Evolutionary conservation across 2,113 vertebrate genomes (phyloP).

Genomic region (Antigone vipio): DNA sequence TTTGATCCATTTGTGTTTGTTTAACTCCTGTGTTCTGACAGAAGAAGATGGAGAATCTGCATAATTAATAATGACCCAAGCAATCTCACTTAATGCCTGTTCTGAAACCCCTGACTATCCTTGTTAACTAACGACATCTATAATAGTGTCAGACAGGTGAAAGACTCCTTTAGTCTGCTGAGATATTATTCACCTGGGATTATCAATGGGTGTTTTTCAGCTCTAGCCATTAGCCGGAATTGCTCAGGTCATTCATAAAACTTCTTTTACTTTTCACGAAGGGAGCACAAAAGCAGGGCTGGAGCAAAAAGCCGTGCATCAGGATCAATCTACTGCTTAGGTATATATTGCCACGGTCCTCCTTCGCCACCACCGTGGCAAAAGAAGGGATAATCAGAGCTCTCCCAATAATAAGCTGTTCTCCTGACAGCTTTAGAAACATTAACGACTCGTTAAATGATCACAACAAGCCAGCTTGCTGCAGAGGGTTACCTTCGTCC

Average conservation of each 20-base stretch:
- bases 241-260: constrained; percentile 69
- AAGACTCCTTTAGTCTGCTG: constrained; percentile 69
- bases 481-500: background rate
- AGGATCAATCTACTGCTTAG: background rate
- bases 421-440: background rate
- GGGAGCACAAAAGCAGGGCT: constrained; percentile 49
- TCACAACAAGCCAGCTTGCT: background rate
- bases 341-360: fast-evolving
- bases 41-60: constrained; percentile 74
- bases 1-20: constrained; percentile 79
- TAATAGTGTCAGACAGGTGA: constrained; percentile 73
- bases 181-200: constrained; percentile 75
- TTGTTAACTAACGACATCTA: constrained; percentile 69
- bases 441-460: background rate
- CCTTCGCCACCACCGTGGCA: background rate
- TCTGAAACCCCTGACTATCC: constrained; percentile 69
- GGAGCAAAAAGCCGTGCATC: background rate
- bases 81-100: constrained; percentile 72
- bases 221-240: constrained; percentile 70
- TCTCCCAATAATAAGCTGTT: background rate
- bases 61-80: constrained; percentile 80
- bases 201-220: constrained; percentile 56
- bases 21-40: constrained; percentile 69
- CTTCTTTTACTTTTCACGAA: constrained; percentile 32
- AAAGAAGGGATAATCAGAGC: background rate